Evolutionary conservation across 2,113 vertebrate genomes (phyloP).

Genomic region (Pterocles gutturalis): DNA sequence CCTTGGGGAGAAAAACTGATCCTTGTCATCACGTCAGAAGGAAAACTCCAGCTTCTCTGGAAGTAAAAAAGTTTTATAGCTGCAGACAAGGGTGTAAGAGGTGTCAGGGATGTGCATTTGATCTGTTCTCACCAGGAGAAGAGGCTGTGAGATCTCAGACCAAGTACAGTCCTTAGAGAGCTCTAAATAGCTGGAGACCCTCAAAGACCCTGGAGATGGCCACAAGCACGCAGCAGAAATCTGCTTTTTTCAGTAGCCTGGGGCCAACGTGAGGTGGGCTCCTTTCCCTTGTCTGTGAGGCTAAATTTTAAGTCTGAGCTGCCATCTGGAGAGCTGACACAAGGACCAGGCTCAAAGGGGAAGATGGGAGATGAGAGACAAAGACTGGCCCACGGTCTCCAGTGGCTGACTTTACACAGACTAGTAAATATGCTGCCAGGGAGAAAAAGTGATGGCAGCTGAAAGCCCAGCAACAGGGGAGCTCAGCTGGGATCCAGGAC

Average conservation of each 20-base stretch:
- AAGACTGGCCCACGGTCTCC: not conserved
- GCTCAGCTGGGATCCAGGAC: not conserved
- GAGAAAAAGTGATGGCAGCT: not conserved
- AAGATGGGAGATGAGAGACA: not conserved
- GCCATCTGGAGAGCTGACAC: not conserved
- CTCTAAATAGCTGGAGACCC: not conserved
- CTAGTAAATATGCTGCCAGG: not conserved
- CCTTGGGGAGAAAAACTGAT: not conserved
- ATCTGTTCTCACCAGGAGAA: not conserved
- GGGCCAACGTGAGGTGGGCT: not conserved
- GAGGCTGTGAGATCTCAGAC: not conserved
- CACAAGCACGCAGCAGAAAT: rapidly evolving
- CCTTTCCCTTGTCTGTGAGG: not conserved
- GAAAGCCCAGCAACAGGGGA: rapidly evolving
- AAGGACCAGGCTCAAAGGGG: not conserved
- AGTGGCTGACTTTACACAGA: not conserved
- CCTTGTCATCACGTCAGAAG: not conserved
- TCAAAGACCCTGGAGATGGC: not conserved
- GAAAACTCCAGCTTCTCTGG: not conserved
- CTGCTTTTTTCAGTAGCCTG: not conserved
- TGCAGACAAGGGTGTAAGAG: not conserved
- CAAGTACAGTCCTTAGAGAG: not conserved
- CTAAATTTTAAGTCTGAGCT: not conserved
- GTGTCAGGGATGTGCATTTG: not conserved
- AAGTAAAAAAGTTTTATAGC: not conserved